Percentiles rank a stretch among this genome's conserved stretches.
Conservation (phyloP, 2,888 invertebrate species). For the Caenorhabditis parvicauda region DNA sequence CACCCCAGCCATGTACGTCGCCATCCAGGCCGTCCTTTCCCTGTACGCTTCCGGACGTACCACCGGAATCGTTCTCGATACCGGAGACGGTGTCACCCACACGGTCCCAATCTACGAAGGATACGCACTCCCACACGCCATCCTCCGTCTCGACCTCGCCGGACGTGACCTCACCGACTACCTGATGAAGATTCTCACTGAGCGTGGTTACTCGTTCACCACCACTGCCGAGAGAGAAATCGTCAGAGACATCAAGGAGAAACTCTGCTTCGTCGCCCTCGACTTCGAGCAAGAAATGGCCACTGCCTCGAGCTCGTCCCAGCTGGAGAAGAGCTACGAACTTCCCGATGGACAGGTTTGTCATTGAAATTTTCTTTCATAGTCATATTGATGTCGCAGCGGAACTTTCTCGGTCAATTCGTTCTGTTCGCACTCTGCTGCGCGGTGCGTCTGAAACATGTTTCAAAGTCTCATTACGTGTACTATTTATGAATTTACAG, state of each 20-base stretch:
- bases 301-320: slow-evolving; percentile 83
- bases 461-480: too few species aligned
- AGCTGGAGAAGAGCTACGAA: slow-evolving; percentile 85
- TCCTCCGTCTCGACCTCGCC: slow-evolving; percentile 74
- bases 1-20: slow-evolving; percentile 72
- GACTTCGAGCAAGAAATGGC: slow-evolving; percentile 93
- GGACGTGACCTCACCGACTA: slow-evolving; percentile 67
- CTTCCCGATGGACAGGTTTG: slow-evolving; percentile 82
- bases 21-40: slow-evolving; percentile 87
- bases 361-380: too few species aligned
- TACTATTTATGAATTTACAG: too few species aligned
- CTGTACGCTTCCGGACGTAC: slow-evolving; percentile 90
- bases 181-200: slow-evolving; percentile 70
- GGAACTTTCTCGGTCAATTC: too few species aligned
- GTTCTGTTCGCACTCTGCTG: too few species aligned
- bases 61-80: slow-evolving; percentile 87
- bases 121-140: slow-evolving; percentile 67
- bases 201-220: slow-evolving; percentile 64
- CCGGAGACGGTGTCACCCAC: slow-evolving; percentile 86
- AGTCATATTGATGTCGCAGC: too few species aligned
- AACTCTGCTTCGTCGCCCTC: slow-evolving; percentile 95
- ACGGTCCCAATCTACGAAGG: slow-evolving; percentile 77
- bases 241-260: slow-evolving; percentile 86
- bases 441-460: neutral
- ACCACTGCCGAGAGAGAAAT: slow-evolving; percentile 74